phyloP scores from a whole-genome alignment of 2,888 invertebrate genomes.

The Eristalis arbustorum region DNA sequence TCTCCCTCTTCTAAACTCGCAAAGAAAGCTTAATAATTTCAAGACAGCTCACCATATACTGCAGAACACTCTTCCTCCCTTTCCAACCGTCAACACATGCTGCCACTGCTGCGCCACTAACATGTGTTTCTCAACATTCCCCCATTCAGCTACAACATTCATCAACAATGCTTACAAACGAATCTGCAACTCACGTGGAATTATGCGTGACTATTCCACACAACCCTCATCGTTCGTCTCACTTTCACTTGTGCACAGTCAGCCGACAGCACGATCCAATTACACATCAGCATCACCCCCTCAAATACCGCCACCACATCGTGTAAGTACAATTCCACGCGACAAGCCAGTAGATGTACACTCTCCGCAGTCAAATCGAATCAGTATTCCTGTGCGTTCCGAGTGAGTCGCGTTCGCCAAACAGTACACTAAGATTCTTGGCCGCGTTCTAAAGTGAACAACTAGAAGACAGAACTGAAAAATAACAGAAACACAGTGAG shows the following conservation, averaged over 20 bases:
- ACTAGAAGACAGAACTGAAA: background rate
- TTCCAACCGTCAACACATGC: slow-evolving; percentile 10
- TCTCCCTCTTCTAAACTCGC: background rate
- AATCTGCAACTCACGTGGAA: slow-evolving; percentile 51
- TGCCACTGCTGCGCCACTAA: background rate
- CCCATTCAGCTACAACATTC: too few species aligned
- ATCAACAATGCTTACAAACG: slow-evolving; percentile 11
- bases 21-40: slow-evolving; percentile 14
- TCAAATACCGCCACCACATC: background rate
- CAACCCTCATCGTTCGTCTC: slow-evolving; percentile 48
- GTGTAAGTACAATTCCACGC: slow-evolving; percentile 10
- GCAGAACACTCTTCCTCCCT: slow-evolving; percentile 11
- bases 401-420: slow-evolving; percentile 27
- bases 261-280: background rate
- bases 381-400: slow-evolving; percentile 19
- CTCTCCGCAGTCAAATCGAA: background rate
- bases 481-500: background rate
- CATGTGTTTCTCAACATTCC: slow-evolving; percentile 29
- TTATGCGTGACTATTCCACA: slow-evolving; percentile 46
- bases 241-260: slow-evolving; percentile 50
- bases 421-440: background rate
- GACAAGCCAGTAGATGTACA: slow-evolving; percentile 24
- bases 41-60: background rate
- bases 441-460: background rate
- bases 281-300: background rate